Conservation (phyloP, 1,140 invertebrate genomes). For the Venustaconcha ellipsiformis region DNA sequence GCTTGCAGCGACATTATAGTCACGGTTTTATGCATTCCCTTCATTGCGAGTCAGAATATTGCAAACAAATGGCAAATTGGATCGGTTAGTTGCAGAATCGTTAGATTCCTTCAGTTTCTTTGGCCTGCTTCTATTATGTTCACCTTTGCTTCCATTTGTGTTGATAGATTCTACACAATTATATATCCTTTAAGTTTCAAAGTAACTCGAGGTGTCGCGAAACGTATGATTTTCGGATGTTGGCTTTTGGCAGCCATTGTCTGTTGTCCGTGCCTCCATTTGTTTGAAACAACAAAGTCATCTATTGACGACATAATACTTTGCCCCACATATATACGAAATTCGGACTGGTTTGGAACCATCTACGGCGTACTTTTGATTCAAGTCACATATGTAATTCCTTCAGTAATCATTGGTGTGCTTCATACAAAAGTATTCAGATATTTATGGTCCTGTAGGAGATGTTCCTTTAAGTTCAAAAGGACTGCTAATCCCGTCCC, state of each 20-base stretch:
- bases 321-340: constrained; percentile 47
- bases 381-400: constrained; percentile 36
- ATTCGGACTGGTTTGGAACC: constrained; percentile 28
- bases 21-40: constrained; percentile 41
- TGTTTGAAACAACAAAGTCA: constrained; percentile 33
- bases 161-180: constrained; percentile 63
- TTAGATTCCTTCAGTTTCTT: constrained; percentile 47
- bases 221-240: constrained; percentile 43
- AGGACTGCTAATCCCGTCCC: constrained; percentile 54
- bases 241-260: constrained; percentile 40
- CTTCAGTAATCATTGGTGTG: constrained; percentile 27
- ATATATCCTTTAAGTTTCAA: constrained; percentile 61
- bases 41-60: constrained; percentile 37
- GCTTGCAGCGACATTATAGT: constrained; percentile 49
- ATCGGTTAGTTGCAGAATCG: constrained; percentile 46
- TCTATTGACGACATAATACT: background rate
- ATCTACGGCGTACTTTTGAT: constrained; percentile 38
- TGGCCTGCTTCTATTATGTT: constrained; percentile 35
- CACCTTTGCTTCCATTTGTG: constrained; percentile 48
- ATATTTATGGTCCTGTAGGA: constrained; percentile 47
- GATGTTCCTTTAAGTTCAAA: constrained; percentile 34
- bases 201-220: constrained; percentile 55
- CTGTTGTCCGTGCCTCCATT: constrained; percentile 43
- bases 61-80: constrained; percentile 45
- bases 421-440: constrained; percentile 44